Conservation (phyloP, 2,113 vertebrate genomes). For the Oreochromis aureus region DNA sequence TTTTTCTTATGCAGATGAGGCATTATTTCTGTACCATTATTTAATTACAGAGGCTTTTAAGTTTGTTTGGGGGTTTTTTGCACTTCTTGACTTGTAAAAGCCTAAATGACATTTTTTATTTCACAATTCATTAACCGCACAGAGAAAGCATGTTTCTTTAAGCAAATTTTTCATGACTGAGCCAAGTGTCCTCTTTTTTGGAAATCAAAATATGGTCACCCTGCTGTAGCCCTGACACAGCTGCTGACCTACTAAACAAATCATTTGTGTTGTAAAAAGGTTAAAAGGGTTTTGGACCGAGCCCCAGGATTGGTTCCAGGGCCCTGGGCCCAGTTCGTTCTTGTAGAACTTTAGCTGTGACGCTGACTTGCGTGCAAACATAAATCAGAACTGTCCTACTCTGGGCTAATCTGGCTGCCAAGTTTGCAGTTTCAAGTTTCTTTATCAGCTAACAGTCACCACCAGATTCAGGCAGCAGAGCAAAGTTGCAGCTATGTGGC, state of each 20-base stretch:
- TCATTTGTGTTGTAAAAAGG: not conserved
- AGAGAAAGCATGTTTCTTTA: no score
- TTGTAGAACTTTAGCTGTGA: not conserved
- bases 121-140: no score
- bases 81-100: no score
- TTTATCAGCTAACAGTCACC: not conserved
- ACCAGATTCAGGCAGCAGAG: not conserved
- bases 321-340: not conserved
- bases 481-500: not conserved
- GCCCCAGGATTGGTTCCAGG: not conserved
- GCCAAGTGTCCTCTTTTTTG: no score
- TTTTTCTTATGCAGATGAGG: no score
- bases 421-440: not conserved
- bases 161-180: no score
- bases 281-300: accelerated
- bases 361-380: not conserved
- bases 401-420: not conserved
- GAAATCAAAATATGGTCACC: no score
- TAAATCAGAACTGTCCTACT: not conserved
- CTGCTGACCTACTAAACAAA: not conserved
- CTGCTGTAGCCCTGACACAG: not conserved
- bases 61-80: no score
- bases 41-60: no score
- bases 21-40: no score
- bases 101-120: no score